phyloP scores from a whole-genome alignment of 2,113 vertebrate genomes.

The Perca fluviatilis region DNA sequence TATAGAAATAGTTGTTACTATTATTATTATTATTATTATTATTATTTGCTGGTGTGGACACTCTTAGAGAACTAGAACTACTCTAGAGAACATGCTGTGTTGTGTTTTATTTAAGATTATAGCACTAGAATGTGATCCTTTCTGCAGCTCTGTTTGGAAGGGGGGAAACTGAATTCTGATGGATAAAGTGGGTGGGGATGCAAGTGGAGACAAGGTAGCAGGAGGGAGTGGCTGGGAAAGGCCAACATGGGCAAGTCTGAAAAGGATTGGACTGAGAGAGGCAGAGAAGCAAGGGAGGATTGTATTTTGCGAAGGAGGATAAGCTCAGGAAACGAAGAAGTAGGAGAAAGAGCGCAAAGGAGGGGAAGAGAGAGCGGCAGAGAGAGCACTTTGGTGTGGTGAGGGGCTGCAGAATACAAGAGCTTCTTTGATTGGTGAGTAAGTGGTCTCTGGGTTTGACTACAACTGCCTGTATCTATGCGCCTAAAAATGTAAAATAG shows the following conservation, averaged over 20 bases:
- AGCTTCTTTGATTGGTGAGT: constrained; percentile 73
- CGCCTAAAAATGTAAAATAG: constrained; percentile 63
- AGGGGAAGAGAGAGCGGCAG: constrained; percentile 3
- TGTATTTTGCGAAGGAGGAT: constrained; percentile 35
- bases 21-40: no score
- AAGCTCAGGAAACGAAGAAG: constrained; percentile 48
- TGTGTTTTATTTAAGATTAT: constrained; percentile 20
- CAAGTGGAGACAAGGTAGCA: constrained; percentile 39
- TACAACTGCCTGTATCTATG: constrained; percentile 54
- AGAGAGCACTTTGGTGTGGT: constrained; percentile 36
- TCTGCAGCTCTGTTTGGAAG: background rate
- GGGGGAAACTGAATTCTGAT: constrained; percentile 16
- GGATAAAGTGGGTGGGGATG: constrained; percentile 65
- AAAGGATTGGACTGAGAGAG: constrained; percentile 22
- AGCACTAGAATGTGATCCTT: constrained; percentile 4
- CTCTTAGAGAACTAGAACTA: no score
- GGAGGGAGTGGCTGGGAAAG: constrained; percentile 51
- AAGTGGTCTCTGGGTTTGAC: constrained; percentile 59
- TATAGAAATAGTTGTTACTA: no score
- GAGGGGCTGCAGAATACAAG: constrained; percentile 60
- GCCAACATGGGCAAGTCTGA: constrained; percentile 31
- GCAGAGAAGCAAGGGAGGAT: constrained; percentile 5
- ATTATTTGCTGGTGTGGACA: background rate
- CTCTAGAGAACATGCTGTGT: constrained; percentile 16
- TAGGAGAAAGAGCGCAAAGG: constrained; percentile 42